phyloP scores from a whole-genome alignment of 2,888 invertebrate species.

The Coenonympha arcania region DNA sequence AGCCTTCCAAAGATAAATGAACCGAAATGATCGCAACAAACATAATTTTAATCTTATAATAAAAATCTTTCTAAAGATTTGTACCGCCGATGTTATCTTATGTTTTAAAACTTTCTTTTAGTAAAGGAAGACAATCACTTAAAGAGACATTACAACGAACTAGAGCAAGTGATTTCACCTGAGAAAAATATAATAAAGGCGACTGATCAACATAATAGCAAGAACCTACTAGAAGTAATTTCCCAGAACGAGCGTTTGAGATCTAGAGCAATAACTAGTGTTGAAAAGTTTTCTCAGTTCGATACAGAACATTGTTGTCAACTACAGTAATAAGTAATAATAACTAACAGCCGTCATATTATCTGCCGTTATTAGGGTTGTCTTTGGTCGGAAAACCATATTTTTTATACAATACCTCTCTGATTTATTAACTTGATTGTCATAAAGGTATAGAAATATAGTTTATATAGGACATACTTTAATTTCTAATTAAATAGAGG shows the following conservation, averaged over 20 bases:
- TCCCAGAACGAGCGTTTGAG: conserved; percentile 56
- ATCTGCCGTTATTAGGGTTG: conserved; percentile 28
- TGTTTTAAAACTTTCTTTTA: conserved; percentile 14
- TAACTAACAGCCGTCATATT: no score
- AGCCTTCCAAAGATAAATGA: no score
- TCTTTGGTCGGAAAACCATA: not conserved
- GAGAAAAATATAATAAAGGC: conserved; percentile 47
- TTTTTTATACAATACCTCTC: no score
- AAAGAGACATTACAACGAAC: conserved; percentile 42
- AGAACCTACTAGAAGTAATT: conserved; percentile 53
- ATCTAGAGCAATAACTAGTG: conserved; percentile 50
- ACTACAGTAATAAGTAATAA: conserved; percentile 6
- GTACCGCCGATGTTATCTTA: not conserved
- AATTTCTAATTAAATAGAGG: no score
- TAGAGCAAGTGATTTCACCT: conserved; percentile 50
- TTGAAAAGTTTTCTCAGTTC: conserved; percentile 51
- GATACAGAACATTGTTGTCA: conserved; percentile 42
- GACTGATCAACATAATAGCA: conserved; percentile 48
- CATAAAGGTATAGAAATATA: no score
- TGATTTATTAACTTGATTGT: no score
- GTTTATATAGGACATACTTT: no score
- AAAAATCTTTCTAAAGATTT: no score
- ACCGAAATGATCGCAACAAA: no score
- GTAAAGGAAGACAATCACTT: conserved; percentile 19
- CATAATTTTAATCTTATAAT: no score